phyloP scores from a whole-genome alignment of 2,113 vertebrate genomes.

The Anolis carolinensis region DNA sequence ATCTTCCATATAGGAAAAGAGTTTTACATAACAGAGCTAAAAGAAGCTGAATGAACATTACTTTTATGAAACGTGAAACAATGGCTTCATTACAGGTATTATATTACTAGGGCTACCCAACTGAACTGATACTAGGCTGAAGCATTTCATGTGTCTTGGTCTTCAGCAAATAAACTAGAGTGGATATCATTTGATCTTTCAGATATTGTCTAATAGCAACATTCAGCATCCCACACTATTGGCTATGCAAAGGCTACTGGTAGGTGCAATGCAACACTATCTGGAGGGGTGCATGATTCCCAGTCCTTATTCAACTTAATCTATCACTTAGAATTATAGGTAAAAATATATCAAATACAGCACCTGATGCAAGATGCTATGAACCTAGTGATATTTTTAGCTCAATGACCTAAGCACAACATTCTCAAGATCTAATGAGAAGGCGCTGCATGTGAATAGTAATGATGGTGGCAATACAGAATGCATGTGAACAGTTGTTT shows the following conservation, averaged over 20 bases:
- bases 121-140: background rate
- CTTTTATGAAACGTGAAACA: background rate
- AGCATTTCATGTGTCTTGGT: no score
- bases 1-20: background rate
- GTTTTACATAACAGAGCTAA: background rate
- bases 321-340: background rate
- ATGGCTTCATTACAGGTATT: no score
- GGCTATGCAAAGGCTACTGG: no score
- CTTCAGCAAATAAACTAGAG: background rate
- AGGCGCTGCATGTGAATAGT: background rate
- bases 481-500: background rate
- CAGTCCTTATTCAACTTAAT: background rate
- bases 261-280: no score
- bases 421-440: background rate
- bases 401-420: background rate
- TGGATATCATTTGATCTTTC: no score
- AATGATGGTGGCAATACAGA: no score
- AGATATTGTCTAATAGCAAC: no score
- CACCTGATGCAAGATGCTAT: background rate
- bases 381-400: background rate
- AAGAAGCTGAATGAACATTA: background rate
- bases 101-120: no score
- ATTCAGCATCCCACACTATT: no score
- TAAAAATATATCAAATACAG: background rate
- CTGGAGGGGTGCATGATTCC: background rate